Conservation (phyloP, 1,140 invertebrate genomes). For the Drosophila varians region DNA sequence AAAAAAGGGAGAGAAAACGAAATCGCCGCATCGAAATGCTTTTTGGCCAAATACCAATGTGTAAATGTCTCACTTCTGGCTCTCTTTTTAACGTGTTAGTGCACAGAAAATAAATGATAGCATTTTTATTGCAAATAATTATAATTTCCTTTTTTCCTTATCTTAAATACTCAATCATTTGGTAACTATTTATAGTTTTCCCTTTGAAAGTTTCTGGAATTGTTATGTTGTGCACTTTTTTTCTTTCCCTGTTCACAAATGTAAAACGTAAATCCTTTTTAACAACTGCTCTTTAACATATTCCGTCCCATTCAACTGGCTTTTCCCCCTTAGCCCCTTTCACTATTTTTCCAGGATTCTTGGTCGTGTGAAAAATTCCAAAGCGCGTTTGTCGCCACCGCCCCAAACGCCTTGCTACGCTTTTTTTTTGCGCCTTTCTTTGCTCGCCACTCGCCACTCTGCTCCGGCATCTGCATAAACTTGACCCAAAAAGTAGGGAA, state of each 20-base stretch:
- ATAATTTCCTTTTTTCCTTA: not conserved
- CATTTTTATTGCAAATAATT: not conserved
- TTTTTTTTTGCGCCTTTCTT: not conserved
- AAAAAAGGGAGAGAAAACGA: constrained; percentile 20
- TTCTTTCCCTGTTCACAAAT: constrained; percentile 45
- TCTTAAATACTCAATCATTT: not conserved
- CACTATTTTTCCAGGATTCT: not conserved
- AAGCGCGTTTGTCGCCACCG: constrained; percentile 71
- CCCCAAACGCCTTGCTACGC: constrained; percentile 19
- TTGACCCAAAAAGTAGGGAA: constrained; percentile 67
- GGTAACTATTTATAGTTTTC: not conserved
- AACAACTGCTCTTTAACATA: constrained; percentile 82
- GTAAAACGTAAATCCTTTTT: constrained; percentile 81
- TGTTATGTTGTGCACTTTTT: too few species aligned
- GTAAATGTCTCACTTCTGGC: constrained; percentile 29
- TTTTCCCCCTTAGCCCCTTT: not conserved
- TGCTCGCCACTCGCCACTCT: constrained; percentile 11
- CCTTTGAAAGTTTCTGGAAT: too few species aligned
- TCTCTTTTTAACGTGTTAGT: not conserved
- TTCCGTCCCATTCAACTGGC: constrained; percentile 17
- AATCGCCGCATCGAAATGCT: constrained; percentile 70
- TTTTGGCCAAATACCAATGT: constrained; percentile 73
- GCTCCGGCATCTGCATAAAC: constrained; percentile 75
- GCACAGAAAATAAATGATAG: constrained; percentile 8
- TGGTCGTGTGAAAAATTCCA: constrained; percentile 73